A percentile compares a stretch with the other conserved stretches of the same genome.
Evolutionary conservation across 2,888 invertebrate genomes (phyloP).

Genomic region (Ceraclea dissimilis): DNA sequence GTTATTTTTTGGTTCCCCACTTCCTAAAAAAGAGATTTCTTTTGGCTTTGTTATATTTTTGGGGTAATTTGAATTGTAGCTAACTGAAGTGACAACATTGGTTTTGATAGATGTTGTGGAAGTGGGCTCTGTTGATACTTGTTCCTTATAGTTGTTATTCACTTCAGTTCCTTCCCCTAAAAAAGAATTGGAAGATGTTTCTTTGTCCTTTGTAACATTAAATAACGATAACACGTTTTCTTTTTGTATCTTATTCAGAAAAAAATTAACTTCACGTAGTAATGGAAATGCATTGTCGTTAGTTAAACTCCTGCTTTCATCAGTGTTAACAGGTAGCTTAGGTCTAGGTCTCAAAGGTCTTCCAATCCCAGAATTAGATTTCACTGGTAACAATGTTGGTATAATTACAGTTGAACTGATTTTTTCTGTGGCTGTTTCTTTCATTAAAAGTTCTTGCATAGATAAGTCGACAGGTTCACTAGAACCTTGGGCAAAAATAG

Average conservation of each 20-base stretch:
- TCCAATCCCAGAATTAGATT: slow-evolving; percentile 71
- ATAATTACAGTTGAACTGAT: slow-evolving; percentile 15
- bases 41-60: not conserved
- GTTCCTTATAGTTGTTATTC: not conserved
- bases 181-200: slow-evolving; percentile 12
- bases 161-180: not conserved
- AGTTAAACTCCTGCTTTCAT: slow-evolving; percentile 32
- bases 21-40: not conserved
- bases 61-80: slow-evolving; percentile 27
- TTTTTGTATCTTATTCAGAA: slow-evolving; percentile 22
- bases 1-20: not conserved
- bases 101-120: slow-evolving; percentile 29
- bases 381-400: slow-evolving; percentile 63
- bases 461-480: slow-evolving; percentile 35
- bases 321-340: slow-evolving; percentile 31
- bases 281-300: slow-evolving; percentile 19
- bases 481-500: slow-evolving; percentile 31
- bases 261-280: slow-evolving; percentile 22
- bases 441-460: slow-evolving; percentile 31
- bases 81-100: slow-evolving; percentile 37
- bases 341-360: slow-evolving; percentile 62
- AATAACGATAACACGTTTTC: slow-evolving; percentile 9
- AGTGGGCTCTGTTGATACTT: slow-evolving; percentile 7
- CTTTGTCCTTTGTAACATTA: slow-evolving; percentile 25
- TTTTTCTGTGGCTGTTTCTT: slow-evolving; percentile 28